Percentiles rank a stretch among this genome's conserved stretches.
Evolutionary conservation across 2,113 vertebrate species (phyloP).

Genomic region (Ochotona princeps): DNA sequence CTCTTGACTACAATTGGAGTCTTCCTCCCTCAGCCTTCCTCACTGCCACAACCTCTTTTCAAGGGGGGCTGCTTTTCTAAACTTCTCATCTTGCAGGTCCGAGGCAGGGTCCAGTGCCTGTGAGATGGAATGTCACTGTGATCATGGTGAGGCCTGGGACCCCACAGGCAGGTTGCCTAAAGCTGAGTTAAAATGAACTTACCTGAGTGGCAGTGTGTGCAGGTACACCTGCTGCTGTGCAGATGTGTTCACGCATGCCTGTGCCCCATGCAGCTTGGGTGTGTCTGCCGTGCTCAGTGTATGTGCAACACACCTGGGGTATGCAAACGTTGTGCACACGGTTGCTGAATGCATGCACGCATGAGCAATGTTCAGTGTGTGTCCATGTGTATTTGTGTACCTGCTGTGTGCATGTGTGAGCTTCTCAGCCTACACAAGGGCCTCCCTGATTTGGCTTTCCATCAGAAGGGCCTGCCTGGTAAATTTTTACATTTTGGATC

Average conservation of each 20-base stretch:
- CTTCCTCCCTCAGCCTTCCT: constrained; percentile 46
- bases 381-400: rapidly evolving
- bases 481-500: neutral
- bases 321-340: rapidly evolving
- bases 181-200: neutral
- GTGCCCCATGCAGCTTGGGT: no score
- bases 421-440: constrained; percentile 85
- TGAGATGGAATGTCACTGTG: neutral
- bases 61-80: constrained; percentile 82
- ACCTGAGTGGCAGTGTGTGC: neutral
- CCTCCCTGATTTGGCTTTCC: constrained; percentile 74
- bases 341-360: neutral
- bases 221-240: no score
- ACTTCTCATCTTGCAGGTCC: constrained; percentile 82
- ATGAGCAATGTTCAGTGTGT: neutral
- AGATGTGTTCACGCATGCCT: no score
- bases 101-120: constrained; percentile 43
- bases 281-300: no score
- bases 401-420: constrained; percentile 28
- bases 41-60: neutral
- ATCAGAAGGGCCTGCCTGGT: no score
- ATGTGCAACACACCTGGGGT: no score
- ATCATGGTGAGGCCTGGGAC: neutral
- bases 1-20: no score
- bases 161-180: neutral